Percentiles rank a stretch among this genome's conserved stretches.
phyloP scores from a whole-genome alignment of 92 coral and sea anemone genomes.

The Paramuricea clavata region DNA sequence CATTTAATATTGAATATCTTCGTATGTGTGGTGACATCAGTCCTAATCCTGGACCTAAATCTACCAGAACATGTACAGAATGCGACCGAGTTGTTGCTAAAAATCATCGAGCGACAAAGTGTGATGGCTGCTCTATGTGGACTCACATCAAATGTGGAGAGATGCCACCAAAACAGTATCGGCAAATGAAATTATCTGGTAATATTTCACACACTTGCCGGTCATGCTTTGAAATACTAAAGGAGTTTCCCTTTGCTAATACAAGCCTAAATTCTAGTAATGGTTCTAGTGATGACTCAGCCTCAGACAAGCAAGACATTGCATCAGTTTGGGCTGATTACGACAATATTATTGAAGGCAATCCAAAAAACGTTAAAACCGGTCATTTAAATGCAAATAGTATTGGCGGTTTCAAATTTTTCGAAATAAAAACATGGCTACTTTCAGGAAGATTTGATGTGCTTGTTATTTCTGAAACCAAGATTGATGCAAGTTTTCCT shows the following conservation, averaged over 20 bases:
- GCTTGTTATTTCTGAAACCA: slow-evolving; percentile 61
- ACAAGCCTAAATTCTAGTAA: slow-evolving; percentile 14
- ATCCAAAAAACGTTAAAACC: slow-evolving; percentile 29
- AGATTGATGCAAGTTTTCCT: slow-evolving; percentile 54
- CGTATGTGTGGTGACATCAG: slow-evolving; percentile 52
- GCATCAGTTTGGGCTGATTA: slow-evolving; percentile 30
- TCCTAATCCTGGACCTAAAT: slow-evolving; percentile 54
- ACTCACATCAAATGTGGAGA: too few relatives aligned
- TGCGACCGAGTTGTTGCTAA: slow-evolving; percentile 53
- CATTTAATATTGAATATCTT: slow-evolving; percentile 46
- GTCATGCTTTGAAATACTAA: slow-evolving; percentile 37
- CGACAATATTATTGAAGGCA: slow-evolving; percentile 42
- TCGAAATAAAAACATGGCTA: slow-evolving; percentile 55
- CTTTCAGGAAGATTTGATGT: slow-evolving; percentile 42
- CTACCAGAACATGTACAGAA: slow-evolving; percentile 47
- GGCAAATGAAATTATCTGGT: slow-evolving; percentile 16
- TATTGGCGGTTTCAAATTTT: slow-evolving; percentile 53
- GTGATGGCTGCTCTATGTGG: too few relatives aligned
- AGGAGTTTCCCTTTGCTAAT: slow-evolving; percentile 50
- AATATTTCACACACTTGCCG: slow-evolving; percentile 56
- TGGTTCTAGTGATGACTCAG: slow-evolving; percentile 26
- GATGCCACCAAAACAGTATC: slow-evolving; percentile 51
- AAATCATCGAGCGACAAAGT: slow-evolving; percentile 47
- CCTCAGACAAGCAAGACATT: slow-evolving; percentile 44
- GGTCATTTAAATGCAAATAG: slow-evolving; percentile 62